Percentiles rank a stretch among this genome's conserved stretches.
Conservation (phyloP, 2,888 invertebrate species). For the Leptinotarsa tumamoca region DNA sequence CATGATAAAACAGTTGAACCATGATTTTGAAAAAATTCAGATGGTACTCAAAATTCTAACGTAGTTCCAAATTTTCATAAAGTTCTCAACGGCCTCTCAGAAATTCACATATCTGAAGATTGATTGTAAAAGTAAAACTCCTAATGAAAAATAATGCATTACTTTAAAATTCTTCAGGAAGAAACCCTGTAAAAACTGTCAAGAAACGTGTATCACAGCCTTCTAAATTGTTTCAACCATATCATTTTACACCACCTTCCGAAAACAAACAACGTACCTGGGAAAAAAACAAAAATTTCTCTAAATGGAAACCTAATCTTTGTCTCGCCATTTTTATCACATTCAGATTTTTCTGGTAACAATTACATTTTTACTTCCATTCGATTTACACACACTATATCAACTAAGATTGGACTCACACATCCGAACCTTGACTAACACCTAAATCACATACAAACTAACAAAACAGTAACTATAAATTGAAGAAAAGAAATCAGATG, state of each 20-base stretch:
- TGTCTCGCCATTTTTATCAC: conserved; percentile 44
- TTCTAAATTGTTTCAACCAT: conserved; percentile 35
- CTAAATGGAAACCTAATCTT: conserved; percentile 28
- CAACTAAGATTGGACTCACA: conserved; percentile 26
- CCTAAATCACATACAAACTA: conserved; percentile 42
- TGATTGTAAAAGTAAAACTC: conserved; percentile 5
- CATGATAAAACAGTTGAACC: neutral
- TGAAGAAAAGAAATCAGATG: conserved; percentile 10
- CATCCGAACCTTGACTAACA: conserved; percentile 35
- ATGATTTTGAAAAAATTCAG: neutral
- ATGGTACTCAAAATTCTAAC: too few species aligned
- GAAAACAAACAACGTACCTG: conserved; percentile 21
- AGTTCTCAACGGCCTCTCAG: neutral
- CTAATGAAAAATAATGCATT: conserved; percentile 3
- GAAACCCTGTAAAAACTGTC: conserved; percentile 25
- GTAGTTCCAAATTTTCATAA: neutral
- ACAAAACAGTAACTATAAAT: conserved; percentile 36
- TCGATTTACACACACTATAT: conserved; percentile 8
- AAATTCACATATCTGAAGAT: neutral
- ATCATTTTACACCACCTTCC: conserved; percentile 25
- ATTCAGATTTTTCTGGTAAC: conserved; percentile 41
- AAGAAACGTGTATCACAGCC: conserved; percentile 41
- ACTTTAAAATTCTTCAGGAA: conserved; percentile 15
- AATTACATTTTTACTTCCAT: neutral
- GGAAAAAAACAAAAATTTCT: conserved; percentile 29